Conservation (phyloP, 2,113 vertebrate genomes). For the Ceratotherium simum region DNA sequence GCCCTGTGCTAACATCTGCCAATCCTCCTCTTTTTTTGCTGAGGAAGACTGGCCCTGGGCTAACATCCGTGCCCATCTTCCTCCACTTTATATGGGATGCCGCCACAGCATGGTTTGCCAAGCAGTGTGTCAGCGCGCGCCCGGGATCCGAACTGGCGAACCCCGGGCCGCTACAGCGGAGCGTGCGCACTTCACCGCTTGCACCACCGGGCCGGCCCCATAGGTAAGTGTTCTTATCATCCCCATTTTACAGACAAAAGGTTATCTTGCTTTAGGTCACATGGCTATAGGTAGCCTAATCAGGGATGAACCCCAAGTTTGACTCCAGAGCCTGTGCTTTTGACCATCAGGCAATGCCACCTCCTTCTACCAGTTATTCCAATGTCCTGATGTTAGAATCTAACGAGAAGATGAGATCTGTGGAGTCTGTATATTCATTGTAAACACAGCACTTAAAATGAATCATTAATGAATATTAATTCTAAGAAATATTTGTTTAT, state of each 20-base stretch:
- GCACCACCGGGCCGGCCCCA: no score
- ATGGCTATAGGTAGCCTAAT: not conserved
- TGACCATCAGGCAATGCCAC: not conserved
- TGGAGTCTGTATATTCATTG: not conserved
- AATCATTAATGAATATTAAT: conserved; percentile 16
- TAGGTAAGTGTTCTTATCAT: not conserved
- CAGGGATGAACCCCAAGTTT: not conserved
- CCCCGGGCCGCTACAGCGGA: no score
- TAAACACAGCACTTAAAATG: not conserved
- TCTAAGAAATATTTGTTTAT: conserved; percentile 38
- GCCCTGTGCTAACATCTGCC: no score
- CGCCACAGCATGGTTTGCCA: no score
- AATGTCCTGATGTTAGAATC: not conserved
- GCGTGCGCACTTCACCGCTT: no score
- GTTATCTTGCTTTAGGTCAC: not conserved
- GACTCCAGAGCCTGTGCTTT: not conserved
- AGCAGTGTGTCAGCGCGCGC: no score
- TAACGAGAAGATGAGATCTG: not conserved
- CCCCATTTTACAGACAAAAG: not conserved
- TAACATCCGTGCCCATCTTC: no score
- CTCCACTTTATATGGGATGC: no score
- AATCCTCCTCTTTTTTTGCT: no score
- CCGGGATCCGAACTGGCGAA: no score
- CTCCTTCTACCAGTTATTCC: not conserved
- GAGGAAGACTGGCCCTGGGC: no score